phyloP scores from a whole-genome alignment of 2,797 vertebrate species.

The Saxicola maurus region DNA sequence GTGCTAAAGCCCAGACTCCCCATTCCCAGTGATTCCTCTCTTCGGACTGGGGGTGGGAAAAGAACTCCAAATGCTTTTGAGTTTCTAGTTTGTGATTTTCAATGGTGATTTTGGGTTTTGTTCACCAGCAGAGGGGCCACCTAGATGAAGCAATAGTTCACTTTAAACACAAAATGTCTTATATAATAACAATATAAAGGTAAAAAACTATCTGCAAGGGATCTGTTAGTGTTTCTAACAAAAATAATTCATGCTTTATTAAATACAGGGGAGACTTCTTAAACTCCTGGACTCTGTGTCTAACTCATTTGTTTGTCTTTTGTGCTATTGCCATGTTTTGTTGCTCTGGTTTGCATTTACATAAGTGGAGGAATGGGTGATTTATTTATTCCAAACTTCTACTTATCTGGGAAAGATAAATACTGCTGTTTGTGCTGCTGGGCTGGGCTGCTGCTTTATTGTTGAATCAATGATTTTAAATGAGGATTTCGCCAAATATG shows the following conservation, averaged over 20 bases:
- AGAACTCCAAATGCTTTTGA: conserved; percentile 2
- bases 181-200: conserved; percentile 17
- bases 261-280: conserved; percentile 62
- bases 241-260: conserved; percentile 46
- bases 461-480: conserved; percentile 44
- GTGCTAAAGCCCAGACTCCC: not conserved
- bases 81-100: conserved; percentile 39
- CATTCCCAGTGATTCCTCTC: not conserved
- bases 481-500: conserved; percentile 4
- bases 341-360: conserved; percentile 40
- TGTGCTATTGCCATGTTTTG: not conserved
- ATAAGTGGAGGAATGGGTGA: not conserved
- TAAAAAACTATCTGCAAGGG: conserved; percentile 29
- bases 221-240: conserved; percentile 47
- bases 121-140: conserved; percentile 30
- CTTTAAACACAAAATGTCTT: conserved; percentile 38
- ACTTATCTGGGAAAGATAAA: conserved; percentile 45
- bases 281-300: conserved; percentile 31
- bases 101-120: conserved; percentile 45
- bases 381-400: conserved; percentile 44
- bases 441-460: conserved; percentile 60
- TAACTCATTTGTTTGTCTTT: conserved; percentile 48
- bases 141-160: conserved; percentile 60
- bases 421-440: conserved; percentile 46
- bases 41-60: not conserved